Evolutionary conservation across 1,140 invertebrate species (phyloP), one percentile per base, ranked within the genome.

Genomic region (Pseudoatta argentina): DNA sequence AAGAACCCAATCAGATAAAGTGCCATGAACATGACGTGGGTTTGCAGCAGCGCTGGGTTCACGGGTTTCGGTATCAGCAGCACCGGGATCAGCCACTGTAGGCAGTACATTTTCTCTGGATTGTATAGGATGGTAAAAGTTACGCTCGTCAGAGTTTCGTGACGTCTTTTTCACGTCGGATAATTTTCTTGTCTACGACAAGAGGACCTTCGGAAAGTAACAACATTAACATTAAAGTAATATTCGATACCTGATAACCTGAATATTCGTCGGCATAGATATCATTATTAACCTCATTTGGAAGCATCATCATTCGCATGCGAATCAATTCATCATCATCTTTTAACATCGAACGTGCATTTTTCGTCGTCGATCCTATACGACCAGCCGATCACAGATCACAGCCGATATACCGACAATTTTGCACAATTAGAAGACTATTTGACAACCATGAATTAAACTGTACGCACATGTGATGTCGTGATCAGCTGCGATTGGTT

Each of bases 1-100:
- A 99, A 99, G 94, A 98, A 98, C 89, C 98, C 98, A 88, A 98
- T 98, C 88, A 99, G 95, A 94, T 99, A 99, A 12, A 99, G 96
- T 59, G 98, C 97, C 96, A 99, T 98, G 94, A 99, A 99, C 97
- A 99, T 98, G 53, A 99, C 98, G 95, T 99, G 98, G 82, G 99
- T 99, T 94, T 99, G 98, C 83, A 99, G 96, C 30, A 99, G 95
- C 53, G 98, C 98, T 91, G 98, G 98, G 95, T 99, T 99, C 59
- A 98, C 96, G 59, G 99, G 99, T 95, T 99, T 99, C 86, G 99
- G 99, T 94, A 99, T 99, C 69, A 99, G 96, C 79, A 99, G 96
- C 72, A 99, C 98, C 72, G 99, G 99, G 91, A 99, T 98, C 90
- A 99, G 95, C 98, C 98, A 99, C 96, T 99, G 99, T 92, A 99